Conservation (phyloP, 2,113 vertebrate genomes). For the Todiramphus saurophagus region DNA sequence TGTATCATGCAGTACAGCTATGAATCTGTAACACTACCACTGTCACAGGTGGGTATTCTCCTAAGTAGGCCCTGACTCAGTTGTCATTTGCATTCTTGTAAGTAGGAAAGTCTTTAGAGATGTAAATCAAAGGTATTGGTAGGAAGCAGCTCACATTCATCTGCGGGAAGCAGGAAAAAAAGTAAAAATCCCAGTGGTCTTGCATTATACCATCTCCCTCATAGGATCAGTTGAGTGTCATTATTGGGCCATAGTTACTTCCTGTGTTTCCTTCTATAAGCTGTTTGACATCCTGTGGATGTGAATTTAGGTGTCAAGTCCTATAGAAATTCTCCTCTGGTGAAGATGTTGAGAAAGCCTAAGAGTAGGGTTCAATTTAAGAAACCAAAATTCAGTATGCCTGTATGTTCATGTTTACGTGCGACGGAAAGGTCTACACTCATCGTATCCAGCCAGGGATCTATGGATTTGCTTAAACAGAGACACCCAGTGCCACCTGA, state of each 20-base stretch:
- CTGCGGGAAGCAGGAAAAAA: not conserved
- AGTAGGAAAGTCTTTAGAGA: not conserved
- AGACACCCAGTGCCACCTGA: not conserved
- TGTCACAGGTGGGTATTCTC: not conserved
- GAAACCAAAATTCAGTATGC: fast-evolving
- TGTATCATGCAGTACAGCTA: not conserved
- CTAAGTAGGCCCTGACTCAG: not conserved
- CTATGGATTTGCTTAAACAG: not conserved
- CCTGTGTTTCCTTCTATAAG: not conserved
- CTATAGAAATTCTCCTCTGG: not conserved
- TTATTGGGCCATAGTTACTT: not conserved
- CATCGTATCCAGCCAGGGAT: not conserved
- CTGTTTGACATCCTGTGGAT: not conserved
- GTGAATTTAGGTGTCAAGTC: not conserved
- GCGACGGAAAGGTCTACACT: too few species aligned
- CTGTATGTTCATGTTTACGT: not conserved
- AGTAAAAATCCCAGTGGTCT: not conserved
- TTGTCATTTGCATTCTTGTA: not conserved
- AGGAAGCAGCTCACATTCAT: not conserved
- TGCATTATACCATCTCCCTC: not conserved
- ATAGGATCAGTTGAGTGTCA: not conserved
- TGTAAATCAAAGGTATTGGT: not conserved
- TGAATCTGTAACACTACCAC: not conserved
- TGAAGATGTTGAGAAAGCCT: not conserved
- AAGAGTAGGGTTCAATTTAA: not conserved